These are phyloP conservation scores for Unio pictorum DNA, from an alignment of 2,888 invertebrate genomes.

Conservation along the genomic window DNA sequence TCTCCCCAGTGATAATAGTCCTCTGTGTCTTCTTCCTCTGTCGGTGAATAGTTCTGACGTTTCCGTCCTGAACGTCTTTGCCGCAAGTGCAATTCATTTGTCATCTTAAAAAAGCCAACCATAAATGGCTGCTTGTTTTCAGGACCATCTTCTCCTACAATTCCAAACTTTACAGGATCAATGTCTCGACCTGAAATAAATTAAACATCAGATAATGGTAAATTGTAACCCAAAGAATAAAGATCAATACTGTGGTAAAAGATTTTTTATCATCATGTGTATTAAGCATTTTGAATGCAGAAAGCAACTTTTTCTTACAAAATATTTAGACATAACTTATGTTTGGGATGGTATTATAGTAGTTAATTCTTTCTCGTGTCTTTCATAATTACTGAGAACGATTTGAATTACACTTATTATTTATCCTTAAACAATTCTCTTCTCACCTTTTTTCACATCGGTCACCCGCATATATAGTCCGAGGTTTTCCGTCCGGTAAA, in stretches of 20 bases:
- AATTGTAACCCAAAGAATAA: too few species aligned
- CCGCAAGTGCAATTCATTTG: slow-evolving; percentile 55
- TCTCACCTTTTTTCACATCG: slow-evolving; percentile 42
- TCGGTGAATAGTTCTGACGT: slow-evolving; percentile 27
- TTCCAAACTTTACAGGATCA: slow-evolving; percentile 87
- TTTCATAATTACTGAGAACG: too few species aligned
- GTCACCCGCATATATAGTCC: slow-evolving; percentile 77
- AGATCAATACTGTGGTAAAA: too few species aligned
- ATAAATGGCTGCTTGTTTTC: slow-evolving; percentile 91
- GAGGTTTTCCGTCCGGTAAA: slow-evolving; percentile 83
- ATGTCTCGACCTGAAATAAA: slow-evolving; percentile 78
- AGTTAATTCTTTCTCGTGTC: too few species aligned
- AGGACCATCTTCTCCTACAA: slow-evolving; percentile 83
- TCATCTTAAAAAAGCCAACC: slow-evolving; percentile 81
- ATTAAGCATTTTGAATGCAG: too few species aligned
- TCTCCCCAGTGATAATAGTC: slow-evolving; percentile 38
- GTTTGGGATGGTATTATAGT: too few species aligned
- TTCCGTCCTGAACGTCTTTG: slow-evolving; percentile 48
- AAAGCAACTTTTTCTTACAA: too few species aligned
- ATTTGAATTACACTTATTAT: too few species aligned
- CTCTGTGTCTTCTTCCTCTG: slow-evolving; percentile 18
- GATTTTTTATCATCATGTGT: too few species aligned
- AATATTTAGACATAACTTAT: too few species aligned
- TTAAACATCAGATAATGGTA: too few species aligned
- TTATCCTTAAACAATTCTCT: too few species aligned